Evolutionary conservation across 1,140 invertebrate species (phyloP).

Genomic region (Drosophila paulistorum): DNA sequence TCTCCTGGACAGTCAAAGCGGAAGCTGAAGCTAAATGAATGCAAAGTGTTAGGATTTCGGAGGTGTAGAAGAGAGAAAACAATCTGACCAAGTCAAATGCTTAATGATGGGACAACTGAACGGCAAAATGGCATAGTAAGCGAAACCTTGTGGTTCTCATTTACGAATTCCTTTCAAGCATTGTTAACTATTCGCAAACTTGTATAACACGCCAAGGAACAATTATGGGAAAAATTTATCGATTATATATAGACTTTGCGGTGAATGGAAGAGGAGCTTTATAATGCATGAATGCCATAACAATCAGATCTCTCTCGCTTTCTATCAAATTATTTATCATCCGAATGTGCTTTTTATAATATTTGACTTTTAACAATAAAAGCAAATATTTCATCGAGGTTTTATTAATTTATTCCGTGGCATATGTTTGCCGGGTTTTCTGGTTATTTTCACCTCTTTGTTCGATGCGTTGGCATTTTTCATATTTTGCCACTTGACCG

Average conservation of each 20-base stretch:
- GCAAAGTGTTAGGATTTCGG: not conserved
- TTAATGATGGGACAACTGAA: slow-evolving; percentile 46
- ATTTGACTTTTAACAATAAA: slow-evolving; percentile 50
- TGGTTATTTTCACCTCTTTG: slow-evolving; percentile 32
- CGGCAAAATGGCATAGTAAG: slow-evolving; percentile 18
- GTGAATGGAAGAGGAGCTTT: not conserved
- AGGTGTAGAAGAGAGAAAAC: not conserved
- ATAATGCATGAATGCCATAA: not conserved
- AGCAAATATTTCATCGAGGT: slow-evolving; percentile 58
- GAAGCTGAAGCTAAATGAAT: not conserved
- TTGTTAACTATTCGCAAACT: not conserved
- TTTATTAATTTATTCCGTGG: slow-evolving; percentile 54
- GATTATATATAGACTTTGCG: not conserved
- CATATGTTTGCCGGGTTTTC: slow-evolving; percentile 5
- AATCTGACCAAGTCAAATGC: slow-evolving; percentile 50
- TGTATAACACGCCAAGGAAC: not conserved
- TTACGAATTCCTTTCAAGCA: not conserved
- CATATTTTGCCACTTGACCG: slow-evolving; percentile 29
- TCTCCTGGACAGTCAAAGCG: slow-evolving; percentile 1
- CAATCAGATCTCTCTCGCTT: not conserved
- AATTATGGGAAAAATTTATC: not conserved
- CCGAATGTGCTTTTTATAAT: slow-evolving; percentile 20
- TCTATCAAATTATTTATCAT: slow-evolving; percentile 1
- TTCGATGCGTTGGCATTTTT: slow-evolving; percentile 27
- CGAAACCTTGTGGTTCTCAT: slow-evolving; percentile 22